Conservation (phyloP, 2,888 invertebrate species). For the Lottia gigantea region DNA sequence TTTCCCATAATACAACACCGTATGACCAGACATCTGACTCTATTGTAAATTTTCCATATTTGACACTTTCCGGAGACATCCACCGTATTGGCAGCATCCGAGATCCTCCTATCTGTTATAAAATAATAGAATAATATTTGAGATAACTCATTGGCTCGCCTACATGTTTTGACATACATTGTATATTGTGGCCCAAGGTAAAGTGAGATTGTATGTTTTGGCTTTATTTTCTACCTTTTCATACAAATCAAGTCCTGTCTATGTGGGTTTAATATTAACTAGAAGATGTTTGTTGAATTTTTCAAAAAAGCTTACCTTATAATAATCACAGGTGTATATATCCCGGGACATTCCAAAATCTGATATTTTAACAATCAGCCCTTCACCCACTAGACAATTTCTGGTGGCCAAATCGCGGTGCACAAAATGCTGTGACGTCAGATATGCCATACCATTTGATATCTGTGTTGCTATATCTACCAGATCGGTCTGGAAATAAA, state of each 20-base stretch:
- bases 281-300: too few species aligned
- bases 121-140: background rate
- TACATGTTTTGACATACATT: too few species aligned
- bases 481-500: slow-evolving; percentile 52
- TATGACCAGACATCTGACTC: slow-evolving; percentile 70
- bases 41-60: slow-evolving; percentile 68
- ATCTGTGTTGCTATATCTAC: slow-evolving; percentile 63
- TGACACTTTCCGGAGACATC: slow-evolving; percentile 70
- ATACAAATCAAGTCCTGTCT: too few species aligned
- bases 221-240: too few species aligned
- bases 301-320: slow-evolving; percentile 56
- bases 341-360: slow-evolving; percentile 65
- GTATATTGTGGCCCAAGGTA: too few species aligned
- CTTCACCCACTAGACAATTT: slow-evolving; percentile 63
- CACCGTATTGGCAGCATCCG: slow-evolving; percentile 69
- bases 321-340: slow-evolving; percentile 64
- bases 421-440: slow-evolving; percentile 61
- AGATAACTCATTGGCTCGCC: too few species aligned
- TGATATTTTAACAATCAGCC: slow-evolving; percentile 61
- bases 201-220: too few species aligned
- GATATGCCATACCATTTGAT: slow-evolving; percentile 62
- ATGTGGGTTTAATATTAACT: too few species aligned
- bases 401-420: slow-evolving; percentile 65
- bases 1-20: slow-evolving; percentile 70
- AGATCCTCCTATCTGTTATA: slow-evolving; percentile 59